Evolutionary conservation across 2,113 vertebrate species (phyloP).

Genomic region (Rhadina sibilatrix): DNA sequence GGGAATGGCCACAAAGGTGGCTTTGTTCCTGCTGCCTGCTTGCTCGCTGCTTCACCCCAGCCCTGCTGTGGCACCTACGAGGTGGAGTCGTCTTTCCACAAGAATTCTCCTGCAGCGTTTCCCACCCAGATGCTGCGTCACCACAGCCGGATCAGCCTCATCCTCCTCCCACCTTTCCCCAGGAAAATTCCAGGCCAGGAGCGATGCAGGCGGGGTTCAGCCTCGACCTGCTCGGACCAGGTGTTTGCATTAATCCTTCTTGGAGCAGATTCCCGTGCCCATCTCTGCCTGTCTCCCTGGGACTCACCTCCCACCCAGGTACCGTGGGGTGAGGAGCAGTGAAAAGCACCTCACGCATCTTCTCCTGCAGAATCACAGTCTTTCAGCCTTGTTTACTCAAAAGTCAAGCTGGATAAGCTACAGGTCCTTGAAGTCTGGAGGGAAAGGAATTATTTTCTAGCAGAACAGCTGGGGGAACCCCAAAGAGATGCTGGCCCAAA

Average conservation of each 20-base stretch:
- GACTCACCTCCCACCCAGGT: accelerated
- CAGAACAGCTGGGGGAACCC: background rate
- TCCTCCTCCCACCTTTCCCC: background rate
- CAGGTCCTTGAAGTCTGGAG: background rate
- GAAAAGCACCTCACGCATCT: background rate
- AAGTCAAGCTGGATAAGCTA: background rate
- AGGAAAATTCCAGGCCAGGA: background rate
- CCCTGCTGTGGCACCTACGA: background rate
- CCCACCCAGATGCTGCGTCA: background rate
- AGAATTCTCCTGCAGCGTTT: background rate
- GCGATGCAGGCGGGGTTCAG: background rate
- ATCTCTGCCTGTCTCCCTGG: background rate
- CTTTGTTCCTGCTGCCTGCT: slow-evolving; percentile 20
- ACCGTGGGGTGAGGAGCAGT: accelerated
- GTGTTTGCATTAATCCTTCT: background rate
- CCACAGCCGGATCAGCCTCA: accelerated
- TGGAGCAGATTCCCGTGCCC: background rate
- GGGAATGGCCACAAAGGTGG: background rate
- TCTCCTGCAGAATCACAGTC: background rate
- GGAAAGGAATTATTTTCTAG: background rate
- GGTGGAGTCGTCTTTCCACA: background rate
- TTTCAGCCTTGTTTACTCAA: background rate
- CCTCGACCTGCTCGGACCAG: accelerated
- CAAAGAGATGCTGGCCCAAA: background rate
- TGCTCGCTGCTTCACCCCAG: background rate